A percentile compares a stretch with the other conserved stretches of the same genome.
phyloP scores from a whole-genome alignment of 2,888 invertebrate genomes.

The Andricus curvator region DNA sequence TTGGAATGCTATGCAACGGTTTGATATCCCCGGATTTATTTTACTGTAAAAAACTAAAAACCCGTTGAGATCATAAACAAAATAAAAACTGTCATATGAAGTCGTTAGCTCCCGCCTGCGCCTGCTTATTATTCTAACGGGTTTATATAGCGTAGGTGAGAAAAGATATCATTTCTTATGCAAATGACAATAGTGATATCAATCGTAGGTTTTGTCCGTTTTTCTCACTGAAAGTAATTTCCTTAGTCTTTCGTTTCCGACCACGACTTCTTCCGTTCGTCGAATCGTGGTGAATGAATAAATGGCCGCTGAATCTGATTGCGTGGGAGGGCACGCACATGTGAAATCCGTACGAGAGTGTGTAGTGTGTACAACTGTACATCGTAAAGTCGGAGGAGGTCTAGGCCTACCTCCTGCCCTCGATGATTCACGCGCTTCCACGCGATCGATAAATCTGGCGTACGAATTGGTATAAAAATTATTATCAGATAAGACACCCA shows the following conservation, averaged over 20 bases:
- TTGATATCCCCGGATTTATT: too few species aligned
- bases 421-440: constrained; percentile 22
- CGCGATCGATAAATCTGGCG: constrained; percentile 20
- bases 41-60: not conserved
- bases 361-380: not conserved
- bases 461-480: not conserved
- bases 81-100: not conserved
- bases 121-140: not conserved
- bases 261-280: constrained; percentile 1
- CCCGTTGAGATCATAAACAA: too few species aligned
- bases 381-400: constrained; percentile 30
- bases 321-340: constrained; percentile 5
- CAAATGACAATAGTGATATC: not conserved
- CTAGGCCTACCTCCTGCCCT: constrained; percentile 25
- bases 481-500: not conserved
- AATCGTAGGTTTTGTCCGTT: not conserved
- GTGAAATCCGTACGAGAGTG: not conserved
- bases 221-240: not conserved
- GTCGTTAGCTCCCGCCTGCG: not conserved
- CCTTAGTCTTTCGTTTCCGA: not conserved
- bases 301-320: constrained; percentile 29
- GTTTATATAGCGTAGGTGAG: not conserved
- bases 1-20: too few species aligned
- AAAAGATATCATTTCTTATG: not conserved
- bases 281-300: constrained; percentile 1